Conservation (phyloP, 2,888 invertebrate species). For the Poecilobothrus nobilitatus region DNA sequence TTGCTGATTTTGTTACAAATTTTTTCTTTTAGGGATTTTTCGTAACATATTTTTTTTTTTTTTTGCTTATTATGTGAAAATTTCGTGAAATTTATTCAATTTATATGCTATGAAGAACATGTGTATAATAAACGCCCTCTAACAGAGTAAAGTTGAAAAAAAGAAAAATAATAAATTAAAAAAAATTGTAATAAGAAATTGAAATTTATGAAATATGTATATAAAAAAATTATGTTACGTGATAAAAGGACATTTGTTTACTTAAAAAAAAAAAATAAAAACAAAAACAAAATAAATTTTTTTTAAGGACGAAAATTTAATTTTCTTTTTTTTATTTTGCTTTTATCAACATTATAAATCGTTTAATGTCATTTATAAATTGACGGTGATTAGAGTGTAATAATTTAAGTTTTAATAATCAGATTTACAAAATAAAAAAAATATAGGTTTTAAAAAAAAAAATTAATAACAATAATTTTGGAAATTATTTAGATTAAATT, state of each 20-base stretch:
- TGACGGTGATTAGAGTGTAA: neutral
- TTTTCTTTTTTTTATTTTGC: neutral
- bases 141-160: neutral
- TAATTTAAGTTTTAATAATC: neutral
- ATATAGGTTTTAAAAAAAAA: no score
- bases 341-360: neutral
- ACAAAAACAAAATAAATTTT: neutral
- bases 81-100: neutral
- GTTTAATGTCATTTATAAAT: neutral
- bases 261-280: neutral
- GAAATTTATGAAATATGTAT: neutral
- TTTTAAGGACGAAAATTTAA: neutral
- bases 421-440: no score
- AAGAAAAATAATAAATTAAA: no score
- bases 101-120: neutral
- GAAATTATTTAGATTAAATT: no score
- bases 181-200: neutral
- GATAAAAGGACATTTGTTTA: conserved; percentile 19
- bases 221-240: conserved; percentile 14
- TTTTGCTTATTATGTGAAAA: neutral
- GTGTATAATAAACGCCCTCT: neutral
- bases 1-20: no score
- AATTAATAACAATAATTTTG: no score
- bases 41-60: no score
- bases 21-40: no score